These are phyloP conservation scores for Odontomachus brunneus DNA, from an alignment of 1,140 invertebrate species.

Conservation along the genomic window DNA sequence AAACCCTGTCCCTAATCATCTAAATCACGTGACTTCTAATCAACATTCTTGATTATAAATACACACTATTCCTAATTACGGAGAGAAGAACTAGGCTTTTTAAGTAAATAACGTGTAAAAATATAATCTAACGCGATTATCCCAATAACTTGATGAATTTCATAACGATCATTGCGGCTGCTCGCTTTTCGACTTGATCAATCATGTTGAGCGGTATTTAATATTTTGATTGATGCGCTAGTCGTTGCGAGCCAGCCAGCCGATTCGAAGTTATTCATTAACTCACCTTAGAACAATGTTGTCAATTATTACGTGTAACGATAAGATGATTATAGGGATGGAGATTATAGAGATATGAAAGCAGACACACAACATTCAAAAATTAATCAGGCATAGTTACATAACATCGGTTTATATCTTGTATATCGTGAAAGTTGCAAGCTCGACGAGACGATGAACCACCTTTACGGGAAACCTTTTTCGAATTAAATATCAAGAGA, in stretches of 20 bases:
- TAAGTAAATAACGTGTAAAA: conserved; percentile 74
- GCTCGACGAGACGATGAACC: too few species aligned
- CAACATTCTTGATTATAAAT: conserved; percentile 69
- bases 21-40: too few species aligned
- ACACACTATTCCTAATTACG: conserved; percentile 73
- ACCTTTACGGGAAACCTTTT: too few species aligned
- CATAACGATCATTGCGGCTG: conserved; percentile 62
- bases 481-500: too few species aligned
- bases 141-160: conserved; percentile 63
- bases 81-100: conserved; percentile 73
- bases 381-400: conserved; percentile 60
- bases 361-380: conserved; percentile 62
- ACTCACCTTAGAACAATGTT: conserved; percentile 78
- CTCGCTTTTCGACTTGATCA: conserved; percentile 41
- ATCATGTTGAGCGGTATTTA: conserved; percentile 28
- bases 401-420: conserved; percentile 32
- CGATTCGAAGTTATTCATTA: conserved; percentile 68
- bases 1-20: conserved; percentile 70
- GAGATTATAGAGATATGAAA: not conserved
- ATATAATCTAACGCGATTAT: conserved; percentile 70
- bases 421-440: too few species aligned
- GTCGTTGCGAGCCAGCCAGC: conserved; percentile 42
- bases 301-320: conserved; percentile 84
- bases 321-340: conserved; percentile 65
- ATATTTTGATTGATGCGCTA: conserved; percentile 30